Evolutionary conservation across 1,140 invertebrate species (phyloP).

Genomic region (Diachasma alloeum): DNA sequence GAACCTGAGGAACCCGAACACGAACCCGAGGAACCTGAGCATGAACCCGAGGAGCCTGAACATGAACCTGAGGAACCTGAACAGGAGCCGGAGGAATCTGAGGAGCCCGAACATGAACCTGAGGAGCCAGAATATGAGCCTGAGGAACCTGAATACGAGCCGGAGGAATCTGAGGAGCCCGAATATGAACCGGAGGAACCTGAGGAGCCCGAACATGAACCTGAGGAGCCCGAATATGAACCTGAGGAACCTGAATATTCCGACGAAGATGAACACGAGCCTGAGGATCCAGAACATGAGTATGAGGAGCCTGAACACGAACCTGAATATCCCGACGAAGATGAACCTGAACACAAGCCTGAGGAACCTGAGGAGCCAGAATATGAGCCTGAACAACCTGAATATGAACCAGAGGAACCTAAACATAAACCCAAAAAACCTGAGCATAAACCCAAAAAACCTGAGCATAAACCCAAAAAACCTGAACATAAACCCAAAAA

Average conservation of each 20-base stretch:
- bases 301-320: background rate
- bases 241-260: too few species aligned
- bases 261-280: background rate
- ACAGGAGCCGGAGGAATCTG: too few species aligned
- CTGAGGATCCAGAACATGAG: background rate
- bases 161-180: too few species aligned
- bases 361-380: background rate
- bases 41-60: background rate
- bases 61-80: background rate
- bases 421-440: background rate
- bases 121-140: background rate
- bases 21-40: background rate
- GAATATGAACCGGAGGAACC: background rate
- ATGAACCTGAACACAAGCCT: background rate
- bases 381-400: background rate
- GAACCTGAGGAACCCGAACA: background rate
- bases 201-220: background rate
- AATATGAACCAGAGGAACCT: background rate
- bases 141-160: background rate
- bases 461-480: too few species aligned
- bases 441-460: background rate
- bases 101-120: background rate
- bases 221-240: too few species aligned
- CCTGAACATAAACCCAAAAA: too few species aligned
- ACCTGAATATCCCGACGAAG: too few species aligned